Evolutionary conservation across 2,113 vertebrate genomes (phyloP).

Genomic region (Oxyura jamaicensis): DNA sequence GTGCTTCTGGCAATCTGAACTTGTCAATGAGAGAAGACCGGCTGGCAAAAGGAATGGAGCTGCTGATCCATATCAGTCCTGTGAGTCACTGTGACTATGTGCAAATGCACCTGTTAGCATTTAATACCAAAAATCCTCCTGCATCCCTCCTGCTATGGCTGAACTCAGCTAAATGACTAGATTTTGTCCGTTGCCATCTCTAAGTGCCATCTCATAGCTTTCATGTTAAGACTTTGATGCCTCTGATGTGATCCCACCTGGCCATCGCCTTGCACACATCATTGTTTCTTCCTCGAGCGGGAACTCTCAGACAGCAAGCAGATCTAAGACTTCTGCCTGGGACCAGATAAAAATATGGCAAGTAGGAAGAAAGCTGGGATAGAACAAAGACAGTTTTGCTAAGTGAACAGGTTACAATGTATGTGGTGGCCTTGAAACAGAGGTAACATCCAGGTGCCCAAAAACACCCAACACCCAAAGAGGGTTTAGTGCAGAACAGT

Average conservation of each 20-base stretch:
- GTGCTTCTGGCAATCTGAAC: neutral
- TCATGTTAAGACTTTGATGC: neutral
- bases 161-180: neutral
- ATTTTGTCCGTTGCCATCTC: neutral
- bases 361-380: neutral
- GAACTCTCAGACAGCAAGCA: neutral
- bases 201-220: neutral
- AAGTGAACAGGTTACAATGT: neutral
- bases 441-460: neutral
- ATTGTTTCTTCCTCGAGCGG: neutral
- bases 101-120: neutral
- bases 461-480: neutral
- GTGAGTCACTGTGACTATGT: fast-evolving
- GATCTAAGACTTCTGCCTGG: neutral
- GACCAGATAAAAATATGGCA: neutral
- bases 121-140: neutral
- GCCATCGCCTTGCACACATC: neutral
- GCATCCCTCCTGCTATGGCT: neutral
- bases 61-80: neutral
- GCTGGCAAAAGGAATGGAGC: neutral
- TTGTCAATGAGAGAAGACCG: neutral
- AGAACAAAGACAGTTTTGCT: neutral
- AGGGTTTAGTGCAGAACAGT: neutral
- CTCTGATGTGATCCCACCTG: neutral
- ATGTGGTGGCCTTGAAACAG: fast-evolving